Evolutionary conservation across 2,888 invertebrate species (phyloP), one percentile per base, ranked within the genome.

Genomic region (Drosophila leonis): DNA sequence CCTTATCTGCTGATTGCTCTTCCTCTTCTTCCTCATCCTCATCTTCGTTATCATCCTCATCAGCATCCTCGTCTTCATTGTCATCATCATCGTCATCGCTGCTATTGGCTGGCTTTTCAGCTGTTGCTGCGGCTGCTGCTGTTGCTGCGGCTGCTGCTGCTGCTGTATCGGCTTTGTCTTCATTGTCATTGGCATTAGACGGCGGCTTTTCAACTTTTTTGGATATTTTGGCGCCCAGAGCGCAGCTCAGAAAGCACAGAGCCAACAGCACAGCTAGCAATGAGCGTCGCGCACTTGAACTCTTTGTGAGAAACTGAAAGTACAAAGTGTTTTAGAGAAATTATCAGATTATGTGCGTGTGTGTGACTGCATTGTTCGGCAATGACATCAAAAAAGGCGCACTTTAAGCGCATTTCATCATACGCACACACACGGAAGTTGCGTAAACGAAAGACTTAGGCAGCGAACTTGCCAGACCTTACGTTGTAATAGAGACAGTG

Each of bases 231-330:
- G 82, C 91, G 13, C 78, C 81, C 39, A 83, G 39, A 15, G 73
- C 70, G 24, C 76, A 72, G 67, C 78, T 79, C 66, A 88, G 60
- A 51, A 72, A 83, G 46, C 89, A 90, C n/a, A 89, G 15, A 13
- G 78, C 65, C 81, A 87, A 42, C 61, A 83, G 59, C 59, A 87
- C 75, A 18, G 88, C 46, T 44, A 92, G 44, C 60, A 88, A 54
- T 18, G 78, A 65, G 72, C 80, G 84, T 64, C 80, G 73, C 73
- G 79, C 75, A 76, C 82, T 82, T 75, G 78, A 76, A 73, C 82
- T 78, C 60, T 86, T 86, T 79, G 80, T 82, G 67, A 82, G 83
- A 80, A 88, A 86, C 92, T 92, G 82, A 72, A 91, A 91, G 78
- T 72, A 72, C 61, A 69, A 46, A 59, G 13, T 29, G 46, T 57